Conservation (phyloP, 2,113 vertebrate species). For the Neolamprologus longior region DNA sequence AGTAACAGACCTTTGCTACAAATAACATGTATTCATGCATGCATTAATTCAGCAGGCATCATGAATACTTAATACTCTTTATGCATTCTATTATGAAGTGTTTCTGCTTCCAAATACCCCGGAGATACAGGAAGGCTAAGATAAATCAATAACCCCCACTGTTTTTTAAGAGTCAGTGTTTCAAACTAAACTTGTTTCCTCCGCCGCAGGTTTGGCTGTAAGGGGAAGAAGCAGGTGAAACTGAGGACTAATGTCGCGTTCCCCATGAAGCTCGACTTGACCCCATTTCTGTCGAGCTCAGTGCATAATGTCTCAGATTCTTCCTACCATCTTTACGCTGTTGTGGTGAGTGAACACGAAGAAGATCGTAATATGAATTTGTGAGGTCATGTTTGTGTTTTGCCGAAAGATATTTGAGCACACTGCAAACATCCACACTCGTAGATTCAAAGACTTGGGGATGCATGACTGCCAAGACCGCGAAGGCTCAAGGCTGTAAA, state of each 20-base stretch:
- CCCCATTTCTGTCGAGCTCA: constrained; percentile 64
- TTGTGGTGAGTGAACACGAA: constrained; percentile 74
- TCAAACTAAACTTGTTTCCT: neutral
- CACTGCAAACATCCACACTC: neutral
- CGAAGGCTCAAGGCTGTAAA: neutral
- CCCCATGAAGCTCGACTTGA: constrained; percentile 72
- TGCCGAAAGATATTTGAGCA: neutral
- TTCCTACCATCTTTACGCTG: constrained; percentile 76
- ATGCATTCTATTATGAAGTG: neutral
- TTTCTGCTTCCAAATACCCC: neutral
- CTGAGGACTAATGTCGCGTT: constrained; percentile 76
- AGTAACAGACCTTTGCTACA: neutral
- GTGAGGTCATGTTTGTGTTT: neutral
- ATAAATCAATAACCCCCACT: neutral
- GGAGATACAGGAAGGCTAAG: neutral
- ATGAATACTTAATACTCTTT: neutral
- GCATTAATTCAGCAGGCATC: neutral
- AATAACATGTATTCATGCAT: neutral
- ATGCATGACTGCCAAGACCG: neutral
- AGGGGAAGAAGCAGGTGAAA: constrained; percentile 71
- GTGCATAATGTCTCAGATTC: constrained; percentile 53
- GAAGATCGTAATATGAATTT: neutral
- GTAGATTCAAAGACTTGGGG: neutral
- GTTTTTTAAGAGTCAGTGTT: neutral
- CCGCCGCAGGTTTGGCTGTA: constrained; percentile 54